Conservation (phyloP, 2,797 vertebrate species). For the Poeciliopsis presidionis region DNA sequence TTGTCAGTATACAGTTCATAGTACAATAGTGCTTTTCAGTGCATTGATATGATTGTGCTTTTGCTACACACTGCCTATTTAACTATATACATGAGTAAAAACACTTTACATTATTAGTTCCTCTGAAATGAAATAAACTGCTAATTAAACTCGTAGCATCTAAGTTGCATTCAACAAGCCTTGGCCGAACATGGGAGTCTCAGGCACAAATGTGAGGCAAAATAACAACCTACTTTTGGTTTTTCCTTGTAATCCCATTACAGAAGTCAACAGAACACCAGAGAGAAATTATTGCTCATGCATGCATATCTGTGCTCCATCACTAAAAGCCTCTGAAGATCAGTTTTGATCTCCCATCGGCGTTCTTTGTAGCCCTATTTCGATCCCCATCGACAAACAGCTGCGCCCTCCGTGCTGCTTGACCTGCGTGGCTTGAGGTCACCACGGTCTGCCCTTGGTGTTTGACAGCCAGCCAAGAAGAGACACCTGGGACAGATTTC, state of each 20-base stretch:
- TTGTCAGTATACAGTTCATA: slow-evolving; percentile 54
- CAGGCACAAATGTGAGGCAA: slow-evolving; percentile 66
- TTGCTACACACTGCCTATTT: slow-evolving; percentile 46
- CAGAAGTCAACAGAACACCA: slow-evolving; percentile 20
- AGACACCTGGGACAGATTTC: slow-evolving; percentile 64
- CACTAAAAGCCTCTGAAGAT: slow-evolving; percentile 25
- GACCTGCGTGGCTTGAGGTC: slow-evolving; percentile 45
- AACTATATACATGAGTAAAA: slow-evolving; percentile 53
- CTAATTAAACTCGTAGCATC: slow-evolving; percentile 25
- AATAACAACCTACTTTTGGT: slow-evolving; percentile 41
- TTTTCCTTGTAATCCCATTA: slow-evolving; percentile 28
- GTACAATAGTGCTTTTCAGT: slow-evolving; percentile 56
- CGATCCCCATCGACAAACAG: slow-evolving; percentile 27
- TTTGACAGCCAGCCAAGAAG: slow-evolving; percentile 54
- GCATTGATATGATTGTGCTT: slow-evolving; percentile 69
- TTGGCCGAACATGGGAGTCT: slow-evolving; percentile 49
- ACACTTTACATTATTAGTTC: slow-evolving; percentile 41
- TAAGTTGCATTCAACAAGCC: slow-evolving; percentile 39
- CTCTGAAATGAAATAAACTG: slow-evolving; percentile 28
- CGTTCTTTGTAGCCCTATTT: slow-evolving; percentile 17
- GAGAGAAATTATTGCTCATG: slow-evolving; percentile 59
- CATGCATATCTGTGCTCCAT: slow-evolving; percentile 41
- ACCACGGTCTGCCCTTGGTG: slow-evolving; percentile 30
- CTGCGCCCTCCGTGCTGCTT: slow-evolving; percentile 11
- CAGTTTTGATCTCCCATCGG: slow-evolving; percentile 15